These are phyloP conservation scores for Anguilla rostrata DNA, from an alignment of 2,113 vertebrate species.

Conservation along the genomic window DNA sequence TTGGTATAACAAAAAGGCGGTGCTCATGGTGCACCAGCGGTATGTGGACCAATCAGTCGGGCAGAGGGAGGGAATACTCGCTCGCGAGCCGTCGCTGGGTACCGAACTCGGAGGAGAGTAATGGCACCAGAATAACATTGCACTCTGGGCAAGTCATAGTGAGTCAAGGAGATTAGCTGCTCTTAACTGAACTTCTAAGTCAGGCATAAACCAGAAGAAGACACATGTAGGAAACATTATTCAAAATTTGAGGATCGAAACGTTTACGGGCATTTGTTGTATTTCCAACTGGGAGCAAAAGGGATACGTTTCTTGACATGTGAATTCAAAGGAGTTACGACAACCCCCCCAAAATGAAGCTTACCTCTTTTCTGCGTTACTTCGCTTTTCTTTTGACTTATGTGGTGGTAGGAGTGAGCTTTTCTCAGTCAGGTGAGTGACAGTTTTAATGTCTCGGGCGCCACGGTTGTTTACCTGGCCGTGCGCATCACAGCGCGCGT, in stretches of 20 bases:
- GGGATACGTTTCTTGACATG: conserved; percentile 72
- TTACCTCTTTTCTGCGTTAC: conserved; percentile 66
- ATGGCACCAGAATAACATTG: conserved; percentile 67
- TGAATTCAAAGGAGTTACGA: conserved; percentile 69
- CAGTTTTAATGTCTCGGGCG: conserved; percentile 42
- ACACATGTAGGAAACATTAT: conserved; percentile 44
- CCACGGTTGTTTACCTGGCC: conserved; percentile 30
- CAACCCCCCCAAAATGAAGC: conserved; percentile 68
- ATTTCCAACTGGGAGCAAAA: conserved; percentile 40
- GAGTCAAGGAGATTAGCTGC: conserved; percentile 47
- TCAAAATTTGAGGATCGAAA: conserved; percentile 44
- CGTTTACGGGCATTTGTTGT: conserved; percentile 31
- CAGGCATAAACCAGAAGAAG: conserved; percentile 25
- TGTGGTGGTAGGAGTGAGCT: conserved; percentile 68
- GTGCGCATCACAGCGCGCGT: background rate
- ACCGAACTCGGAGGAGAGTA: conserved; percentile 69
- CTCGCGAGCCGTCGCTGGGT: conserved; percentile 64
- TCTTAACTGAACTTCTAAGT: conserved; percentile 9
- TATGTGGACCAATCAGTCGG: conserved; percentile 60
- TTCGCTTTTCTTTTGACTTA: conserved; percentile 74
- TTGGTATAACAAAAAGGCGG: conserved; percentile 24
- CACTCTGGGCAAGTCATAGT: conserved; percentile 59
- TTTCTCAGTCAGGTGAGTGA: conserved; percentile 87
- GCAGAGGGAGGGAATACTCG: conserved; percentile 46
- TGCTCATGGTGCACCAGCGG: conserved; percentile 39